Evolutionary conservation across 2,888 invertebrate species (phyloP).

Genomic region (Folsomia candida): DNA sequence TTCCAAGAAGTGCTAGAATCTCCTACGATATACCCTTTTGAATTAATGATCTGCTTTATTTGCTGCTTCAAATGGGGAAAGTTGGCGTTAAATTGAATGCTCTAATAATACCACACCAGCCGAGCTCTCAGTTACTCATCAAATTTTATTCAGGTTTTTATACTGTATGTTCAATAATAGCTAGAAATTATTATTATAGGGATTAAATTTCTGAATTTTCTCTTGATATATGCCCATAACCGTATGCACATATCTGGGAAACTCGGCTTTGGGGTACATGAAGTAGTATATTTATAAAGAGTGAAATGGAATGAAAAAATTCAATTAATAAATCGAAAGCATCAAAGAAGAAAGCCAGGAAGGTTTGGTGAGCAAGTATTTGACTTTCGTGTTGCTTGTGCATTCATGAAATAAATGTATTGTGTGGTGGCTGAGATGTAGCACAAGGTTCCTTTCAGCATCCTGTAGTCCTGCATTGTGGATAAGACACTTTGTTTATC

Average conservation of each 20-base stretch:
- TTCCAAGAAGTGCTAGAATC: constrained; percentile 14
- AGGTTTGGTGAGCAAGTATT: not conserved
- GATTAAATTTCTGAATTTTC: too few species aligned
- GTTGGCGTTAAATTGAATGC: constrained; percentile 11
- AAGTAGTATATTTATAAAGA: too few species aligned
- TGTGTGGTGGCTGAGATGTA: not conserved
- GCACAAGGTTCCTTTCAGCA: constrained; percentile 5
- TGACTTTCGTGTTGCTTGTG: not conserved
- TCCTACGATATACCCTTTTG: constrained; percentile 10
- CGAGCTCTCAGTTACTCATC: not conserved
- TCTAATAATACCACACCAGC: not conserved
- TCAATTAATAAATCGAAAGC: constrained; percentile 1
- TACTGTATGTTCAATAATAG: not conserved
- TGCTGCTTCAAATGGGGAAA: not conserved
- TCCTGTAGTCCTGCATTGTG: not conserved
- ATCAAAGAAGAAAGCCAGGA: not conserved
- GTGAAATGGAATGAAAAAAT: too few species aligned
- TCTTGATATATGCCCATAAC: too few species aligned
- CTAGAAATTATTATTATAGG: too few species aligned
- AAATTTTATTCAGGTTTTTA: not conserved
- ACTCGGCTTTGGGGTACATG: too few species aligned
- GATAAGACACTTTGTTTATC: not conserved
- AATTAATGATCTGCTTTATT: constrained; percentile 20
- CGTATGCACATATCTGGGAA: too few species aligned
- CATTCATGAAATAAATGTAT: constrained; percentile 2